phyloP scores from a whole-genome alignment of 2,113 vertebrate genomes.

The Corvus cornix region DNA sequence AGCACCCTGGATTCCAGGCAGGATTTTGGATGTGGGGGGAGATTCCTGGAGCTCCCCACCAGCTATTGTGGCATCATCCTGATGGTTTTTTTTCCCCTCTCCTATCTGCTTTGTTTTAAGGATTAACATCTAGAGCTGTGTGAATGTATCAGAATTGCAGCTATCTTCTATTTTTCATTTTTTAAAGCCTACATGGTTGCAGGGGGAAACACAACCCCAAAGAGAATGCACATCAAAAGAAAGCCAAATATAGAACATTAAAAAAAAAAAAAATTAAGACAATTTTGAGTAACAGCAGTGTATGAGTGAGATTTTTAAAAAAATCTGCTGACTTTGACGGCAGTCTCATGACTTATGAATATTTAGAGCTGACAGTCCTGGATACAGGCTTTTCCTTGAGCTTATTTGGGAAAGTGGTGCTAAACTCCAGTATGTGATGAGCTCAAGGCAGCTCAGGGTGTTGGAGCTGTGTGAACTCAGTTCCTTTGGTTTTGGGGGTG shows the following conservation, averaged over 20 bases:
- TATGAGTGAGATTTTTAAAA: neutral
- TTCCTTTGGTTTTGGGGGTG: neutral
- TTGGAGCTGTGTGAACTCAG: accelerated
- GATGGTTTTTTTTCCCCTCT: neutral
- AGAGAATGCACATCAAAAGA: constrained; percentile 8
- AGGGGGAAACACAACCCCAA: neutral
- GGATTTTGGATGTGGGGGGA: neutral
- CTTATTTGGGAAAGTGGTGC: neutral
- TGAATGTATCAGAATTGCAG: neutral
- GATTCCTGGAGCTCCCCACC: neutral
- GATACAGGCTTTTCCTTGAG: neutral
- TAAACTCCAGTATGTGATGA: neutral
- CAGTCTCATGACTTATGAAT: neutral
- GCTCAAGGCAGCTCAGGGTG: neutral
- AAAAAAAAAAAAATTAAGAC: neutral
- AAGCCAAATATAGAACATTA: constrained; percentile 15
- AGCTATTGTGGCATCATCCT: neutral
- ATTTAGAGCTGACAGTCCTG: constrained; percentile 23
- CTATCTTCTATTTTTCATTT: neutral
- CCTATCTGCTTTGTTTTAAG: neutral
- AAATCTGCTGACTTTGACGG: neutral
- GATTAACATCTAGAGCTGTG: neutral
- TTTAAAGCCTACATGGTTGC: neutral
- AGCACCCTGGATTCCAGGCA: accelerated
- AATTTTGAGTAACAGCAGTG: constrained; percentile 17